Conservation (phyloP, 2,113 vertebrate species). For the Lonchura striata region DNA sequence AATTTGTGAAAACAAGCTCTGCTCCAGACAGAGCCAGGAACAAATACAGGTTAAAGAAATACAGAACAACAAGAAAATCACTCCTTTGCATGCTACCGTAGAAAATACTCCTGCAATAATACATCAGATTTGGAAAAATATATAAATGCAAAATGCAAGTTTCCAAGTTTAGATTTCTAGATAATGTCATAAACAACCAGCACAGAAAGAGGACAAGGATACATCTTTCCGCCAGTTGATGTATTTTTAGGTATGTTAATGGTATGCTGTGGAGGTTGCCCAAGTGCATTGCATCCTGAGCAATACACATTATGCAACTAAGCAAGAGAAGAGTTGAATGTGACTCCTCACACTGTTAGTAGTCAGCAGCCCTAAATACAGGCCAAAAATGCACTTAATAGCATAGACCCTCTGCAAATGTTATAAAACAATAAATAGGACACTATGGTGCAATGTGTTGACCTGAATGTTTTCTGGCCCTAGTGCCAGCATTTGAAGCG, state of each 20-base stretch:
- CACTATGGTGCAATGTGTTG: not conserved
- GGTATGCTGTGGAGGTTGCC: not conserved
- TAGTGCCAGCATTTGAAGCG: not conserved
- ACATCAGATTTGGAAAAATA: not conserved
- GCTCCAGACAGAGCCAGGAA: not conserved
- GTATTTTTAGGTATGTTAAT: not conserved
- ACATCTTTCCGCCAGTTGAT: not conserved
- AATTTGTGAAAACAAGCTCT: not conserved
- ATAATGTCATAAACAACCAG: not conserved
- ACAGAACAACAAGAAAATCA: not conserved
- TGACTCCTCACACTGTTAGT: not conserved
- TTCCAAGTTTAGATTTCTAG: not conserved
- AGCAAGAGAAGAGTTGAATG: not conserved
- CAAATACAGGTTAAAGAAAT: not conserved
- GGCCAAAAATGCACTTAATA: not conserved
- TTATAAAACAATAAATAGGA: not conserved
- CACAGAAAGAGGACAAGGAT: not conserved
- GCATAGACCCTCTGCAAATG: not conserved
- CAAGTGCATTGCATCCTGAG: not conserved
- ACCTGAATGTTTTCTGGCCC: not conserved
- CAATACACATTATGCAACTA: not conserved
- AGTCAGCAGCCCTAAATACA: not conserved
- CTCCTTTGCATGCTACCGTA: not conserved
- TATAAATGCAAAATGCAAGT: not conserved
- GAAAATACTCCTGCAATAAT: not conserved